Base-by-base conservation (phyloP, 2,888 invertebrate species). In the Sesamia inferens region DNA sequence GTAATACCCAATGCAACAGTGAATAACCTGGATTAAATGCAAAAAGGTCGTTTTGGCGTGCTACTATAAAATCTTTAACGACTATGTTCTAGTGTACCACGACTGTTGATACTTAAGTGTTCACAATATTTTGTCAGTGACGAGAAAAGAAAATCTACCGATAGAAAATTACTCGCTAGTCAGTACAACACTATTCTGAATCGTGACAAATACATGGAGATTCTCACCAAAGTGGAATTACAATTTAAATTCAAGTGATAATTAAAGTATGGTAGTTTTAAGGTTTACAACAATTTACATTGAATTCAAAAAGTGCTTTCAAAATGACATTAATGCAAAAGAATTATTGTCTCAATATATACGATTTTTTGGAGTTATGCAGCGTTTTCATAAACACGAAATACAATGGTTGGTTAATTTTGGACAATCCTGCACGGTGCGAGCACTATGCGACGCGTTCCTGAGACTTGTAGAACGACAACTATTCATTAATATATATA, bases 21-120 rank as follows among this genome's bases (percentile, higher is more conserved):
- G 90, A 89, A 87, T 90, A 88, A 87, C 87, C 81, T 88, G 88
- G 88, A 92, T 88, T 89, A 89, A 92, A 93, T 94, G 93, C 93
- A 92, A 92, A 92, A 90, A 88, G 85, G 88, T 87, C 85, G 73
- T 86, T 87, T 83, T 90, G 90, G 92, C 92, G 95, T 94, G 95
- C 94, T 93, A 91, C 94, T 93, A 91, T 90, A 91, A 90, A 90
- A 85, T 89, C 81, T 86, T 89, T 85, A 89, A 88, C 86, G 86
- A 89, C 91, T 92, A 92, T 78, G 42, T 65, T 80, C 89, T 91
- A 91, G 87, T 90, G 88, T 90, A 87, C 68, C 83, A 83, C 85
- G 78, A 86, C 85, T 84, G 81, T 83, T 78, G 77, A 84, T 79
- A 80, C 87, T 88, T 87, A 84, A 78, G 87, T 89, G 89, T 87